These are phyloP conservation scores for Meda fulgida DNA, from an alignment of 2,797 vertebrate species.

Conservation along the genomic window DNA sequence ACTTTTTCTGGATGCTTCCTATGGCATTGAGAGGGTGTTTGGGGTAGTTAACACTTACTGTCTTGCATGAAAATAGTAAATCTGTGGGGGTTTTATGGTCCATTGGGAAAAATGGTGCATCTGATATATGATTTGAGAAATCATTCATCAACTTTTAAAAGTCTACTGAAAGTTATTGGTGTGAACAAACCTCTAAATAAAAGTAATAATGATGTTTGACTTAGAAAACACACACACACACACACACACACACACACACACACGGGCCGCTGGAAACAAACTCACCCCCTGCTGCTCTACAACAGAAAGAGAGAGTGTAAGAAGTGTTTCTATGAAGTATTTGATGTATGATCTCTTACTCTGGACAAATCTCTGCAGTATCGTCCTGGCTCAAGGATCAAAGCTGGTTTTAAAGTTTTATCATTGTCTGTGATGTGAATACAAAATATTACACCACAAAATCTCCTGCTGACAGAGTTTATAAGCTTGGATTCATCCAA, in stretches of 20 bases:
- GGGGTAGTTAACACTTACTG: background rate
- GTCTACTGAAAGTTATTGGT: background rate
- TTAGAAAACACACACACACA: too few species aligned
- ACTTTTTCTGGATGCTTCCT: background rate
- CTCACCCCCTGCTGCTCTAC: background rate
- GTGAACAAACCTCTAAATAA: background rate
- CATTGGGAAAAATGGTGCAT: background rate
- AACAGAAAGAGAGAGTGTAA: background rate
- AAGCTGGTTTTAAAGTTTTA: conserved; percentile 18
- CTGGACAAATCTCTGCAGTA: background rate
- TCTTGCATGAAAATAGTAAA: background rate
- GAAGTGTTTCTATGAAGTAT: background rate
- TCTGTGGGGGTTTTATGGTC: background rate
- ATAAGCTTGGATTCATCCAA: background rate
- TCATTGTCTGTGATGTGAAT: conserved; percentile 8
- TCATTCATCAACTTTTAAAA: background rate
- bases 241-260: too few species aligned
- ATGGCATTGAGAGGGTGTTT: background rate
- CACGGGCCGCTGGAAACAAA: too few species aligned
- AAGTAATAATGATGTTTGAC: too few species aligned
- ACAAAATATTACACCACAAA: background rate
- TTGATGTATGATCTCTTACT: conserved; percentile 9
- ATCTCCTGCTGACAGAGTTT: conserved; percentile 13
- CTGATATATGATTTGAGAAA: background rate
- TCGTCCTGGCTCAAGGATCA: conserved; percentile 12